phyloP scores from a whole-genome alignment of 2,797 vertebrate species.

The Poeciliopsis gracilis region DNA sequence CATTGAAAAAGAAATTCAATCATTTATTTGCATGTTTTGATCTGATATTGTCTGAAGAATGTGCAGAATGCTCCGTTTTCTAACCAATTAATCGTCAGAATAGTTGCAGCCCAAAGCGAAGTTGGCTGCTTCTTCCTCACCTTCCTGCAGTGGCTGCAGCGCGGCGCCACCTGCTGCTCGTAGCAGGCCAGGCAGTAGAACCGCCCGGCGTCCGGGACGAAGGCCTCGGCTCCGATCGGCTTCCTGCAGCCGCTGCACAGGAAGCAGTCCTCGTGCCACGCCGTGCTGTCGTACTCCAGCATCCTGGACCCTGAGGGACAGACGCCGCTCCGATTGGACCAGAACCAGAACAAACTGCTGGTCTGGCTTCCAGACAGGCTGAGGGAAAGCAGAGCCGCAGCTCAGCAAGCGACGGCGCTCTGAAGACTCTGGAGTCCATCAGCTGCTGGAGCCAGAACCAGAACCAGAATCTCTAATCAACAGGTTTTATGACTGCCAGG shows the following conservation, averaged over 20 bases:
- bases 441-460: neutral
- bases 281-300: conserved; percentile 88
- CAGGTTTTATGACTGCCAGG: conserved; percentile 47
- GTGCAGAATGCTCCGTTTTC: too few relatives aligned
- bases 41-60: too few relatives aligned
- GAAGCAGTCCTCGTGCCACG: conserved; percentile 96
- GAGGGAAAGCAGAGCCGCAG: neutral
- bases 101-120: too few relatives aligned
- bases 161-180: conserved; percentile 90
- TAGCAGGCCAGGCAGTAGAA: conserved; percentile 95
- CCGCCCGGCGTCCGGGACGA: conserved; percentile 89
- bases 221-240: conserved; percentile 89
- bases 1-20: too few relatives aligned
- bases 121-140: conserved; percentile 66
- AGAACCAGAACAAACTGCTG: neutral
- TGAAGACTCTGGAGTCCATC: neutral
- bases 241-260: conserved; percentile 91
- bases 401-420: neutral
- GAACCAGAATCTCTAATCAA: conserved; percentile 52
- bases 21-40: too few relatives aligned
- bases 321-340: neutral
- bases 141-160: conserved; percentile 94
- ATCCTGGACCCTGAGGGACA: conserved; percentile 85
- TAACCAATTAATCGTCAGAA: too few relatives aligned
- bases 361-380: neutral